Evolutionary conservation across 2,113 vertebrate species (phyloP).

Genomic region (Pantherophis guttatus): DNA sequence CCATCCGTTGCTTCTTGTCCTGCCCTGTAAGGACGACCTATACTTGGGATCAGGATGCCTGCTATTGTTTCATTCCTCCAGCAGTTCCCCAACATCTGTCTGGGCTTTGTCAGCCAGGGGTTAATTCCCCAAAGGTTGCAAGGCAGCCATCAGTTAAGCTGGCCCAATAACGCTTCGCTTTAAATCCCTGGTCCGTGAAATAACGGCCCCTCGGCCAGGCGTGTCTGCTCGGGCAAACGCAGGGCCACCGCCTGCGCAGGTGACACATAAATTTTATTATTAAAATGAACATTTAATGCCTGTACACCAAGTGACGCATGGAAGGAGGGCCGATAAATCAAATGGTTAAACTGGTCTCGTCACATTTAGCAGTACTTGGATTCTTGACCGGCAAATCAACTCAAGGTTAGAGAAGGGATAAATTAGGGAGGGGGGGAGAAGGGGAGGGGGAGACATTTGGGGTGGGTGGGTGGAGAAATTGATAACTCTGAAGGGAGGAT

Average conservation of each 20-base stretch:
- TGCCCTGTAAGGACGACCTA: too few species aligned
- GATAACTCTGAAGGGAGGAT: not conserved
- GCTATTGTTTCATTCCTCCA: not conserved
- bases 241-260: not conserved
- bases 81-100: not conserved
- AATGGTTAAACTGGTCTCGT: constrained; percentile 47
- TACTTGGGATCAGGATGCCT: not conserved
- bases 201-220: constrained; percentile 30
- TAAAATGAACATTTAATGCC: constrained; percentile 68
- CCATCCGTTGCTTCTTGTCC: too few species aligned
- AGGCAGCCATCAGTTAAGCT: constrained; percentile 64
- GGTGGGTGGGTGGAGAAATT: too few species aligned
- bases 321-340: constrained; percentile 61
- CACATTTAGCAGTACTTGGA: constrained; percentile 49
- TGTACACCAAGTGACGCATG: constrained; percentile 52
- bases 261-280: constrained; percentile 60
- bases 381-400: constrained; percentile 62
- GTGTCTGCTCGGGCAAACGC: fast-evolving
- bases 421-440: constrained; percentile 31
- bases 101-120: fast-evolving
- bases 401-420: constrained; percentile 62
- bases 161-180: constrained; percentile 58
- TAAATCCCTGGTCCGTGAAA: constrained; percentile 53
- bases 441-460: not conserved
- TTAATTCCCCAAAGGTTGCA: constrained; percentile 20